phyloP scores from a whole-genome alignment of 2,888 invertebrate species.

The Calameuta idolon region DNA sequence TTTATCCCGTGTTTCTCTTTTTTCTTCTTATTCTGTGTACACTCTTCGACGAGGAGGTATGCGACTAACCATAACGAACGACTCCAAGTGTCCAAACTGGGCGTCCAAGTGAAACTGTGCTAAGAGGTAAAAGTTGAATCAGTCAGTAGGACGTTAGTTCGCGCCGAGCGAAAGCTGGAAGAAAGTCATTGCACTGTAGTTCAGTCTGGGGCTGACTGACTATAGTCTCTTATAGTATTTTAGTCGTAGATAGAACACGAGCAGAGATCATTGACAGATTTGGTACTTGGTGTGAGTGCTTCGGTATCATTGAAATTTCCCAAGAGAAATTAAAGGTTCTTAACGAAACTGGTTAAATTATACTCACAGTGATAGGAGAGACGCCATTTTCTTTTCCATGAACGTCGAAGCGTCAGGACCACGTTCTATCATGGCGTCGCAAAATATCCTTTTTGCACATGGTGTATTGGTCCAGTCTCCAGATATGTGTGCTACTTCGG shows the following conservation, averaged over 20 bases:
- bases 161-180: conserved; percentile 53
- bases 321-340: background rate
- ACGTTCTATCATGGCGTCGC: conserved; percentile 79
- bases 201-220: conserved; percentile 20
- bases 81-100: conserved; percentile 22
- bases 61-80: background rate
- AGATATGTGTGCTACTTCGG: conserved; percentile 56
- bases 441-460: conserved; percentile 83
- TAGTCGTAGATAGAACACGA: background rate
- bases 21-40: conserved; percentile 11
- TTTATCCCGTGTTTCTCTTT: conserved; percentile 13
- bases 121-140: conserved; percentile 65
- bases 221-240: conserved; percentile 10
- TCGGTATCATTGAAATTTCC: background rate
- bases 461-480: conserved; percentile 80
- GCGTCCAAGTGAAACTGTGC: conserved; percentile 58
- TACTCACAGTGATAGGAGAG: conserved; percentile 80
- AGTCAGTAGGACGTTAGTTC: conserved; percentile 57
- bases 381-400: conserved; percentile 86
- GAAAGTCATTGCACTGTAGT: conserved; percentile 50
- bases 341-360: background rate
- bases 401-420: conserved; percentile 77
- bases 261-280: background rate
- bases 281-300: background rate
- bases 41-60: background rate